phyloP scores from a whole-genome alignment of 2,888 invertebrate species.

The Muschampia staudingeri region DNA sequence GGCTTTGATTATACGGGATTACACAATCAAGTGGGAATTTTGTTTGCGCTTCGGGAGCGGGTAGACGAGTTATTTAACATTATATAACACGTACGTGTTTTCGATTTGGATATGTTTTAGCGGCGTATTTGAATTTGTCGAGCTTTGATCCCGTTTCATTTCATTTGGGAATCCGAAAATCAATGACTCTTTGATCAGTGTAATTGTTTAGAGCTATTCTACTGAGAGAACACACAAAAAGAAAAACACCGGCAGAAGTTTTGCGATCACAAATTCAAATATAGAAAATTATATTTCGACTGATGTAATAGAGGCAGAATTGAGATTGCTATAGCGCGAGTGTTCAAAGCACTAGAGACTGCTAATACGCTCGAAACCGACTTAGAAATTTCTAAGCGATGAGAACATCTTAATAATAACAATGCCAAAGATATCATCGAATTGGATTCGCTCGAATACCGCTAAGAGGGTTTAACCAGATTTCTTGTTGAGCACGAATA shows the following conservation, averaged over 20 bases:
- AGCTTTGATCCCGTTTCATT: conserved; percentile 42
- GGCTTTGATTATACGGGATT: conserved; percentile 55
- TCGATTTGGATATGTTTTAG: conserved; percentile 46
- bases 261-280: conserved; percentile 13
- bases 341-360: conserved; percentile 35
- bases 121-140: conserved; percentile 41
- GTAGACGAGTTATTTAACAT: conserved; percentile 53
- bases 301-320: not conserved
- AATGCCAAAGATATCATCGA: conserved; percentile 43
- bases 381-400: conserved; percentile 51
- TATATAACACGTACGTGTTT: conserved; percentile 47
- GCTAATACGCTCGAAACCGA: conserved; percentile 41
- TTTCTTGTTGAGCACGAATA: conserved; percentile 52
- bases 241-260: not conserved
- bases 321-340: not conserved
- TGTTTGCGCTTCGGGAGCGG: conserved; percentile 53
- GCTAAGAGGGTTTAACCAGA: conserved; percentile 50
- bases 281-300: conserved; percentile 24
- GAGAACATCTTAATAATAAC: conserved; percentile 42
- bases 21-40: conserved; percentile 58
- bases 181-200: conserved; percentile 45
- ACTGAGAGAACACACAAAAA: conserved; percentile 12
- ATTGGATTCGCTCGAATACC: conserved; percentile 39
- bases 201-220: conserved; percentile 41
- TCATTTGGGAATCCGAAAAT: conserved; percentile 32